Evolutionary conservation across 1,140 invertebrate species (phyloP).

Genomic region (Drosophila triauraria): DNA sequence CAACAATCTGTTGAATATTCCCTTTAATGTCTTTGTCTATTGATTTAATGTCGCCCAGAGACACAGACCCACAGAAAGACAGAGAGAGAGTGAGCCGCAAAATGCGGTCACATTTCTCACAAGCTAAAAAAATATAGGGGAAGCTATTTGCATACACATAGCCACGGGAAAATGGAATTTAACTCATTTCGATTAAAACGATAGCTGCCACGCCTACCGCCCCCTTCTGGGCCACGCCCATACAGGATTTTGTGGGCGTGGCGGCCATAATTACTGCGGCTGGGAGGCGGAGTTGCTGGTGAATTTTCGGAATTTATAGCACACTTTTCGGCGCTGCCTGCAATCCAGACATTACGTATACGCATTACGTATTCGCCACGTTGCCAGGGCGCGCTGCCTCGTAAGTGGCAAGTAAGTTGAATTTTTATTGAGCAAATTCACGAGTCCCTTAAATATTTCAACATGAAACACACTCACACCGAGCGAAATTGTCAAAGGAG

Average conservation of each 20-base stretch:
- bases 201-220: conserved; percentile 20
- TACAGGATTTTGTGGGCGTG: conserved; percentile 23
- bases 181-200: conserved; percentile 49
- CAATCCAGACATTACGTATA: conserved; percentile 51
- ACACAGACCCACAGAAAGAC: neutral
- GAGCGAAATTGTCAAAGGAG: conserved; percentile 32
- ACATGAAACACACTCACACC: conserved; percentile 1
- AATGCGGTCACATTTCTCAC: conserved; percentile 40
- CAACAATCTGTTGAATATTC: conserved; percentile 44
- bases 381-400: conserved; percentile 7
- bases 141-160: conserved; percentile 39
- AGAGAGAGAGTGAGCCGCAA: neutral
- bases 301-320: conserved; percentile 59
- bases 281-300: neutral
- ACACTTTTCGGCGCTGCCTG: conserved; percentile 60
- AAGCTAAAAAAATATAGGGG: neutral
- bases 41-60: conserved; percentile 36
- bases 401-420: conserved; percentile 47
- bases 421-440: conserved; percentile 62
- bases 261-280: conserved; percentile 25
- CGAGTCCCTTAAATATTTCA: conserved; percentile 64
- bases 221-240: conserved; percentile 7
- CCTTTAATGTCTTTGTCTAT: conserved; percentile 44
- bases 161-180: conserved; percentile 44
- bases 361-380: conserved; percentile 41